A percentile compares a stretch with the other conserved stretches of the same genome.
Conservation (phyloP, 1,140 invertebrate genomes). For the Drusus annulatus region DNA sequence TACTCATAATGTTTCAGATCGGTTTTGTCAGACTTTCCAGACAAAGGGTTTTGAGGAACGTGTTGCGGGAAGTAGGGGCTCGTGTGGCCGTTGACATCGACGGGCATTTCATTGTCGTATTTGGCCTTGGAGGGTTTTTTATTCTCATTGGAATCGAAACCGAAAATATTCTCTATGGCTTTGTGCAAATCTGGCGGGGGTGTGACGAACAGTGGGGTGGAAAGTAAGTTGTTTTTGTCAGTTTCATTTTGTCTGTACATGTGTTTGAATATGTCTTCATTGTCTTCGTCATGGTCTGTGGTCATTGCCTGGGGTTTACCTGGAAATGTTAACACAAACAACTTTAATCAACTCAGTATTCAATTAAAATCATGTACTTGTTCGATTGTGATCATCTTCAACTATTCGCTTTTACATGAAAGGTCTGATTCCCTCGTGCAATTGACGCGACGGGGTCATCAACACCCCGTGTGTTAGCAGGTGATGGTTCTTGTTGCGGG, state of each 20-base stretch:
- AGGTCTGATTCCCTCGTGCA: too few species aligned
- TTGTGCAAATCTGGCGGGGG: conserved; percentile 57
- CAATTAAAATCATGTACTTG: too few species aligned
- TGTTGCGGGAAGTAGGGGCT: conserved; percentile 42
- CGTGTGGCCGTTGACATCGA: conserved; percentile 40
- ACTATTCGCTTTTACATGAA: too few species aligned
- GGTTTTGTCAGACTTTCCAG: conserved; percentile 45
- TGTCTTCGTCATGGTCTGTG: conserved; percentile 36
- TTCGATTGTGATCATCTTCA: too few species aligned
- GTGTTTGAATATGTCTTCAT: conserved; percentile 52
- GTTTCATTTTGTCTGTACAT: conserved; percentile 53
- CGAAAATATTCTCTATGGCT: conserved; percentile 52
- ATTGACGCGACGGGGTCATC: too few species aligned
- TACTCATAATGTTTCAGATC: conserved; percentile 56
- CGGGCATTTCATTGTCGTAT: conserved; percentile 20
- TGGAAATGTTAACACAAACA: conserved; percentile 52
- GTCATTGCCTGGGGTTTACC: conserved; percentile 46
- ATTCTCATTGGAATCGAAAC: conserved; percentile 37
- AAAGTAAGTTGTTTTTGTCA: conserved; percentile 51
- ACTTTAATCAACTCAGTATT: background rate
- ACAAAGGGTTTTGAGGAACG: conserved; percentile 16
- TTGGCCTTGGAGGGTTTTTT: conserved; percentile 45
- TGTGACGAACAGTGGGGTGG: conserved; percentile 55
- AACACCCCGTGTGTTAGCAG: too few species aligned
- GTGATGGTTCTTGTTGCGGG: too few species aligned